Evolutionary conservation across 2,888 invertebrate species (phyloP).

Genomic region (Cryptosula pallasiana): DNA sequence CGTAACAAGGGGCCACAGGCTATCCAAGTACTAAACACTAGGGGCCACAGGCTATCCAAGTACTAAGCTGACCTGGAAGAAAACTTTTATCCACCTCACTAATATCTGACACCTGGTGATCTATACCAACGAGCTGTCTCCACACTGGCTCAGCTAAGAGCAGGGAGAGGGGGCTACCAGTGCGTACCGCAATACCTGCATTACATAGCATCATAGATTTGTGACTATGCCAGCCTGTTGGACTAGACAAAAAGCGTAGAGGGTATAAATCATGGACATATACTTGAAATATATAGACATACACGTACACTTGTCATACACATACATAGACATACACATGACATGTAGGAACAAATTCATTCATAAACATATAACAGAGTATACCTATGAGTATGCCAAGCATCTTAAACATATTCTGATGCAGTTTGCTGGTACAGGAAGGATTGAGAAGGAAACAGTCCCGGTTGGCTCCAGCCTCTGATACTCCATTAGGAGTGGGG

Average conservation of each 20-base stretch:
- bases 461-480: constrained; percentile 81
- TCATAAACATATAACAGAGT: not conserved
- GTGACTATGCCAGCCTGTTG: too few species aligned
- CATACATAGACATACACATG: not conserved
- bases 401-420: constrained; percentile 86
- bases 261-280: too few species aligned
- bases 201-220: too few species aligned
- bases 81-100: constrained; percentile 93
- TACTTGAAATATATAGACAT: too few species aligned
- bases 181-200: constrained; percentile 73
- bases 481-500: constrained; percentile 87
- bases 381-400: constrained; percentile 59
- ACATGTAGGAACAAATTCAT: not conserved
- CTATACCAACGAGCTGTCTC: constrained; percentile 79
- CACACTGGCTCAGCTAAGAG: constrained; percentile 91
- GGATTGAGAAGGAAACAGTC: constrained; percentile 91
- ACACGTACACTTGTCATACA: not conserved
- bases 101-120: constrained; percentile 78
- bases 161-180: constrained; percentile 86
- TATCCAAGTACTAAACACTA: not conserved
- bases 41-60: not conserved
- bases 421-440: constrained; percentile 70
- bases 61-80: constrained; percentile 64
- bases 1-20: too few species aligned
- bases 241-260: too few species aligned